Conservation (phyloP, 2,797 vertebrate genomes). For the Chloroceryle amazona region DNA sequence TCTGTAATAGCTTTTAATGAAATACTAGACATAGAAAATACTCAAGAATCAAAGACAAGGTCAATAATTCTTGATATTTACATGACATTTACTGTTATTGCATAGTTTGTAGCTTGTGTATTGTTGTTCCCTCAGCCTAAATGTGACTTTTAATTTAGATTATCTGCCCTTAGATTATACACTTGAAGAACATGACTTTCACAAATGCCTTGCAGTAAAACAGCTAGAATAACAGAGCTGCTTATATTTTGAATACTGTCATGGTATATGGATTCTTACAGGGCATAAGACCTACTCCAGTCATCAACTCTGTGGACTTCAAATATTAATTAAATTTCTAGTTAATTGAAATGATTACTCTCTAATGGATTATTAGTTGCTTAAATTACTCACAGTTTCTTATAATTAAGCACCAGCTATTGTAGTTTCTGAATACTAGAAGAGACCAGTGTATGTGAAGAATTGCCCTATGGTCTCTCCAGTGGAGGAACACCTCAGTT, state of each 20-base stretch:
- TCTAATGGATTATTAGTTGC: neutral
- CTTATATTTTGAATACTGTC: neutral
- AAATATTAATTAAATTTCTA: neutral
- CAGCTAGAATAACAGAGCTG: neutral
- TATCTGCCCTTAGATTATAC: neutral
- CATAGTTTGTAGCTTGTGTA: neutral
- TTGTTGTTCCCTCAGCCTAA: neutral
- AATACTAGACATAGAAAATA: neutral
- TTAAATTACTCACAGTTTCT: neutral
- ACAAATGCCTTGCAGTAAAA: neutral
- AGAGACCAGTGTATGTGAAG: neutral
- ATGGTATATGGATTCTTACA: neutral
- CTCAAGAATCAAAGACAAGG: neutral
- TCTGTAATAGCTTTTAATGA: neutral
- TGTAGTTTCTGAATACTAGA: neutral
- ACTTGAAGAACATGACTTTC: neutral
- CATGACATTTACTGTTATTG: neutral
- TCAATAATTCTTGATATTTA: conserved; percentile 16
- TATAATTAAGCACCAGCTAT: neutral
- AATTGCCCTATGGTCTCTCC: neutral
- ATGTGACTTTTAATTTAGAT: conserved; percentile 27
- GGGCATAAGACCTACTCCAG: neutral
- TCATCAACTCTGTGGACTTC: neutral
- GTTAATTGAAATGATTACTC: neutral
- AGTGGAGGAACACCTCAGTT: neutral